A percentile compares a stretch with the other conserved stretches of the same genome.
These are phyloP conservation scores for Typhlichthys eigenmanni DNA, from an alignment of 2,797 vertebrate genomes.

Conservation along the genomic window DNA sequence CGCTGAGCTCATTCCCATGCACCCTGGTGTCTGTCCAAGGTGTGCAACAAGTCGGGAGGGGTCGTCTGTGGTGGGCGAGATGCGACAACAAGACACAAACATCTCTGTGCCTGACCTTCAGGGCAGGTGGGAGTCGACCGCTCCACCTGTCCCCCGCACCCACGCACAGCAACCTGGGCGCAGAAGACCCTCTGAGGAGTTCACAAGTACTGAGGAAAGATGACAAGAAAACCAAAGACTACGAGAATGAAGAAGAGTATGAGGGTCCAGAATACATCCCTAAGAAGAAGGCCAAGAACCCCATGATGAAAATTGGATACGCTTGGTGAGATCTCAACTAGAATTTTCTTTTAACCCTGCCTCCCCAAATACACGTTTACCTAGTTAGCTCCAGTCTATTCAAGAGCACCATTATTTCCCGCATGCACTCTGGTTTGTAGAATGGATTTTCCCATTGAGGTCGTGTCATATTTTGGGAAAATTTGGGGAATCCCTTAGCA, in stretches of 20 bases:
- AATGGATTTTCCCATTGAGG: too few relatives aligned
- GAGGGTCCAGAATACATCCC: constrained; percentile 84
- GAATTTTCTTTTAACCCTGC: neutral
- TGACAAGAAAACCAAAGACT: constrained; percentile 15
- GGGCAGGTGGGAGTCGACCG: constrained; percentile 15
- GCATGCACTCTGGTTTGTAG: too few relatives aligned
- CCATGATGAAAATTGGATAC: constrained; percentile 86
- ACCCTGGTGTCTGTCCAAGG: constrained; percentile 26
- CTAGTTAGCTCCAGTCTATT: too few relatives aligned
- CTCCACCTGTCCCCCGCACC: constrained; percentile 50
- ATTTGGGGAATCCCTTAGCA: too few relatives aligned
- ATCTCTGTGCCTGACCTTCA: constrained; percentile 12
- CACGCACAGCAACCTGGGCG: constrained; percentile 36
- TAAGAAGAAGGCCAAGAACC: constrained; percentile 83
- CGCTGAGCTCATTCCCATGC: too few relatives aligned
- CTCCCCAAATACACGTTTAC: neutral
- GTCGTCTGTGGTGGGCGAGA: constrained; percentile 16
- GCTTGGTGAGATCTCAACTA: constrained; percentile 81
- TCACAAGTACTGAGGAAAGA: neutral
- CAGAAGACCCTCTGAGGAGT: constrained; percentile 6
- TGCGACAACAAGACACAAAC: neutral
- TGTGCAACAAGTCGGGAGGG: constrained; percentile 4
- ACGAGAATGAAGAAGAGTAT: constrained; percentile 40
- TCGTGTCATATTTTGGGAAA: too few relatives aligned
- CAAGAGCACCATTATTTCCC: too few relatives aligned